These are phyloP conservation scores for Cantharis lateralis DNA, from an alignment of 2,888 invertebrate genomes.

Conservation along the genomic window DNA sequence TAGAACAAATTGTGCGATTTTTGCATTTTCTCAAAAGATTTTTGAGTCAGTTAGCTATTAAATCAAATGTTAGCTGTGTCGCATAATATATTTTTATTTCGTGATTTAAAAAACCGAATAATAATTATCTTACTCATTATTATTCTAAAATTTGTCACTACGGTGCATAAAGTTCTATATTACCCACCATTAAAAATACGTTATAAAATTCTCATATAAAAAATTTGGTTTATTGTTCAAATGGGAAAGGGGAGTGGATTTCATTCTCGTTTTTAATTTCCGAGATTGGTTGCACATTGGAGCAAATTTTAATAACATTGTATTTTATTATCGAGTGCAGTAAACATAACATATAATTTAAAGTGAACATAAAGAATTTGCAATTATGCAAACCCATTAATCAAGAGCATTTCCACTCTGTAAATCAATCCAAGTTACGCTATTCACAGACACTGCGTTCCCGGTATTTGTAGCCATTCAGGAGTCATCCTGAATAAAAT, in stretches of 20 bases:
- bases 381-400: slow-evolving; percentile 54
- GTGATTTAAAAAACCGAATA: not conserved
- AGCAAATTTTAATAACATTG: not conserved
- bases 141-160: not conserved
- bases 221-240: too few species aligned
- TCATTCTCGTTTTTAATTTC: not conserved
- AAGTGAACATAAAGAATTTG: slow-evolving; percentile 53
- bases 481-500: slow-evolving; percentile 44
- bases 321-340: not conserved
- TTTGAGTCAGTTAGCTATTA: too few species aligned
- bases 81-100: not conserved
- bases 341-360: slow-evolving; percentile 27
- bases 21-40: too few species aligned
- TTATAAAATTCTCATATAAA: not conserved
- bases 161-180: not conserved
- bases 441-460: slow-evolving; percentile 50
- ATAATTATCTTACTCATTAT: not conserved
- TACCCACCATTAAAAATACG: not conserved
- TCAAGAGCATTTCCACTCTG: slow-evolving; percentile 51
- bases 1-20: too few species aligned
- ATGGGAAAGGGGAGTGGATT: not conserved
- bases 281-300: not conserved
- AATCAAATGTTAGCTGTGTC: too few species aligned
- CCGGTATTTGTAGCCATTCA: slow-evolving; percentile 49
- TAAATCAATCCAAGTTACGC: slow-evolving; percentile 55